phyloP scores from a whole-genome alignment of 2,113 vertebrate genomes.

The Cynoglossus semilaevis region DNA sequence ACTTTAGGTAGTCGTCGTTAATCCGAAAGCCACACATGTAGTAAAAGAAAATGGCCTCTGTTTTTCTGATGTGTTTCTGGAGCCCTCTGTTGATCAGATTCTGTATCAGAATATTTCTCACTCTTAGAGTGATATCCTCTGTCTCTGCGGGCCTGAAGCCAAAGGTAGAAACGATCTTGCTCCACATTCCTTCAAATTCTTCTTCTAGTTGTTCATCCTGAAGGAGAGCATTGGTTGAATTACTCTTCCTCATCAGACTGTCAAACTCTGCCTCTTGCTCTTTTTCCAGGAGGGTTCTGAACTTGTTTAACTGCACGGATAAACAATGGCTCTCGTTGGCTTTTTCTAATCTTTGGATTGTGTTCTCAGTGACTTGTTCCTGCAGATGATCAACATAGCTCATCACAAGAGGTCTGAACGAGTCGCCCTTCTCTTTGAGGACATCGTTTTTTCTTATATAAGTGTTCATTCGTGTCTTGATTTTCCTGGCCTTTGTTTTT shows the following conservation, averaged over 20 bases:
- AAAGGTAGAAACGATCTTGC: constrained; percentile 55
- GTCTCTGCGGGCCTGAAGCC: constrained; percentile 54
- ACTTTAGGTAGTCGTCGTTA: constrained; percentile 64
- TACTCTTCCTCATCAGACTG: constrained; percentile 56
- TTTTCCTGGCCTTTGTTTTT: constrained; percentile 43
- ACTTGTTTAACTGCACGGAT: constrained; percentile 49
- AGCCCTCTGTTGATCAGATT: constrained; percentile 64
- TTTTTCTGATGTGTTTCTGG: constrained; percentile 59
- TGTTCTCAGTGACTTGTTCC: constrained; percentile 38
- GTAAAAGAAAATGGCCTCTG: constrained; percentile 27
- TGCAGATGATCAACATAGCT: constrained; percentile 54
- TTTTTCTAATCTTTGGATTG: constrained; percentile 44
- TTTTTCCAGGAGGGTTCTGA: constrained; percentile 53
- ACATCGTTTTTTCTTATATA: constrained; percentile 54
- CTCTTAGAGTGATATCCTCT: constrained; percentile 57
- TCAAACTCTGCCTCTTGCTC: constrained; percentile 61
- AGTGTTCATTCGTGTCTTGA: constrained; percentile 42
- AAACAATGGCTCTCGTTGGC: constrained; percentile 52
- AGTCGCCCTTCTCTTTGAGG: constrained; percentile 49
- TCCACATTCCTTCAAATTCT: constrained; percentile 74
- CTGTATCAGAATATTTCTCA: constrained; percentile 54
- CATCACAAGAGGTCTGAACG: constrained; percentile 57
- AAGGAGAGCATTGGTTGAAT: constrained; percentile 40
- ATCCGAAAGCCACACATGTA: constrained; percentile 48
- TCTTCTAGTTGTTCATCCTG: constrained; percentile 57